These are phyloP conservation scores for Pluvianellus socialis DNA, from an alignment of 2,113 vertebrate species.

Conservation along the genomic window DNA sequence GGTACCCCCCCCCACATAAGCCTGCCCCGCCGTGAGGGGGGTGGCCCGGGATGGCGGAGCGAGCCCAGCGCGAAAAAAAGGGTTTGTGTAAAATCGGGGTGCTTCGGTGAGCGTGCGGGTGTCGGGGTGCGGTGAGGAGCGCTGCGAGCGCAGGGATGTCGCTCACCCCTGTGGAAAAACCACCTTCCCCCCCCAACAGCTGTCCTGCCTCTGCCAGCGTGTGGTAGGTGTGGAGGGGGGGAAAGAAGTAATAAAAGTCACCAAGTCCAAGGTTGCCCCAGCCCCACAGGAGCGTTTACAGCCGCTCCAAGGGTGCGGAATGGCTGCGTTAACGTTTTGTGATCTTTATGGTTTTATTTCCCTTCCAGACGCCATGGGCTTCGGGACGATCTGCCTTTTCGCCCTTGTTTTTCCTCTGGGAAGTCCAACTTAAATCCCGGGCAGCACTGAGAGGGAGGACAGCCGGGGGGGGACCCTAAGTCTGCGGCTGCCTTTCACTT, in stretches of 20 bases:
- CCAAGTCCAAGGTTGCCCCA: conserved; percentile 8
- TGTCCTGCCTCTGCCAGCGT: fast-evolving
- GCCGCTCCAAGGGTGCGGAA: fast-evolving
- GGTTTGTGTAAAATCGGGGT: background rate
- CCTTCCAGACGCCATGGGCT: fast-evolving
- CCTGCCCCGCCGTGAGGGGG: background rate
- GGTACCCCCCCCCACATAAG: background rate
- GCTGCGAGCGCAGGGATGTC: background rate
- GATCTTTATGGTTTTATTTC: background rate
- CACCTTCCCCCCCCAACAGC: background rate
- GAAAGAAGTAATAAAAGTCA: background rate
- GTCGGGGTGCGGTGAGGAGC: background rate
- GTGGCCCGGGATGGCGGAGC: too few relatives aligned
- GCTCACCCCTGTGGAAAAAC: background rate
- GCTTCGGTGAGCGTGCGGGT: background rate
- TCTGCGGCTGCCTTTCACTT: background rate
- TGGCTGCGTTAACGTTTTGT: fast-evolving
- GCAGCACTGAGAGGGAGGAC: background rate
- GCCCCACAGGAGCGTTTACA: background rate
- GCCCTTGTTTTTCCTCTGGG: too few relatives aligned
- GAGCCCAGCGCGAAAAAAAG: background rate
- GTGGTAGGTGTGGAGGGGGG: fast-evolving
- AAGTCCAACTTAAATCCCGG: background rate
- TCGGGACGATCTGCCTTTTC: fast-evolving
- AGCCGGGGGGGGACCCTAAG: background rate